These are phyloP conservation scores for Dynastes tityus DNA, from an alignment of 2,888 invertebrate species.

Conservation along the genomic window DNA sequence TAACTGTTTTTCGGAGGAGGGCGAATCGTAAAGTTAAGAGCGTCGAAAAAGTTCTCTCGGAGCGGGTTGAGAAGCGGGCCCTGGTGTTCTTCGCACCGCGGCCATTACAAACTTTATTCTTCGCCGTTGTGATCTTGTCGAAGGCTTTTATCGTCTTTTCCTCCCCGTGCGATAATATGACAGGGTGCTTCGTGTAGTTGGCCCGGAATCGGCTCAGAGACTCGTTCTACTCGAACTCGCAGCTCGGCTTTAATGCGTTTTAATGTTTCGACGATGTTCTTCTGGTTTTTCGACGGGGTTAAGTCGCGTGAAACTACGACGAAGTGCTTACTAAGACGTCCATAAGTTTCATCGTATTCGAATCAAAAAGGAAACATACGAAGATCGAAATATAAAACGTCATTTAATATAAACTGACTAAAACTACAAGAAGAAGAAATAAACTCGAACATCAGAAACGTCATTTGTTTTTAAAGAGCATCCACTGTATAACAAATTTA, in stretches of 20 bases:
- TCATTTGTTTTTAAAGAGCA: too few species aligned
- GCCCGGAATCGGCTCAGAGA: conserved; percentile 41
- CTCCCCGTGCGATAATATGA: conserved; percentile 54
- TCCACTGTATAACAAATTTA: too few species aligned
- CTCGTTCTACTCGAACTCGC: neutral
- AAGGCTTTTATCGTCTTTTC: conserved; percentile 56
- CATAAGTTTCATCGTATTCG: too few species aligned
- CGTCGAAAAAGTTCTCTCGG: conserved; percentile 52
- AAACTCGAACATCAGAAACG: too few species aligned
- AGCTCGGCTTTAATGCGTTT: conserved; percentile 5
- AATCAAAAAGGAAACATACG: too few species aligned
- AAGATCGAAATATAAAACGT: too few species aligned
- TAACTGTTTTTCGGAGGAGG: conserved; percentile 27
- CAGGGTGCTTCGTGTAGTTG: conserved; percentile 29
- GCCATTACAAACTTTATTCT: conserved; percentile 58
- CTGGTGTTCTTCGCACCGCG: conserved; percentile 55
- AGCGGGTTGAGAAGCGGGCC: conserved; percentile 35
- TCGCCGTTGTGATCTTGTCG: conserved; percentile 54
- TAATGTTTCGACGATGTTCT: conserved; percentile 26
- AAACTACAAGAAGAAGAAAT: too few species aligned
- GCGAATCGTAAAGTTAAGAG: conserved; percentile 57
- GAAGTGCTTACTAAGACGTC: neutral
- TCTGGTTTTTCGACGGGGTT: neutral
- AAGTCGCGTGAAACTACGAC: neutral
- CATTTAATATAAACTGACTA: too few species aligned